Conservation (phyloP, 2,888 invertebrate genomes). For the Caenorhabditis sp. region DNA sequence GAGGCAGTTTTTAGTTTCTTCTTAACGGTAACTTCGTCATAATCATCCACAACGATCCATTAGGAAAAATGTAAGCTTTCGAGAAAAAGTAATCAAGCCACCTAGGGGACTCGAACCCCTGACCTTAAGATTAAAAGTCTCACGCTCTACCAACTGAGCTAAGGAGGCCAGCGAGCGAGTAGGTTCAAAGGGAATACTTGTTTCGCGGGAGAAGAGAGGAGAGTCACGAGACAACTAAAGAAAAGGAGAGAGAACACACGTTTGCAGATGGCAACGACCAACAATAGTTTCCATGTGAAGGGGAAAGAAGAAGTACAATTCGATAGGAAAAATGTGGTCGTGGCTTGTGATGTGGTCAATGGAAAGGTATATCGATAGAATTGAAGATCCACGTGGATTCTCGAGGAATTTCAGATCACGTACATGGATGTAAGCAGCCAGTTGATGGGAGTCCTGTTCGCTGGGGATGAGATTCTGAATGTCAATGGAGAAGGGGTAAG, state of each 20-base stretch:
- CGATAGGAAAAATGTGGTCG: constrained; percentile 60
- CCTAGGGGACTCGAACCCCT: constrained; percentile 76
- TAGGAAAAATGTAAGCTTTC: constrained; percentile 12
- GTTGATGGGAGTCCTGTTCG: constrained; percentile 60
- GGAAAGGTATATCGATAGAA: constrained; percentile 43
- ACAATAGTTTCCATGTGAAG: constrained; percentile 62
- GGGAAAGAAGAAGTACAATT: constrained; percentile 60
- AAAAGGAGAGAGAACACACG: neutral
- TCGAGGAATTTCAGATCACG: constrained; percentile 48
- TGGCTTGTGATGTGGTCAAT: constrained; percentile 63
- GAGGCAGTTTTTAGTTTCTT: constrained; percentile 11
- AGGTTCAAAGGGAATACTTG: neutral
- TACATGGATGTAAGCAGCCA: constrained; percentile 64
- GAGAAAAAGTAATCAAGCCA: constrained; percentile 62
- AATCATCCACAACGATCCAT: constrained; percentile 9
- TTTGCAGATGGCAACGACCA: constrained; percentile 54
- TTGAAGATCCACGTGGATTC: neutral
- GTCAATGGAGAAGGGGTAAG: constrained; percentile 54
- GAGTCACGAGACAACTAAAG: constrained; percentile 23
- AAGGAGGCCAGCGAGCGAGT: constrained; percentile 28
- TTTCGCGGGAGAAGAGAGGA: constrained; percentile 8
- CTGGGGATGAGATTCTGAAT: constrained; percentile 60
- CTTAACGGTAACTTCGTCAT: constrained; percentile 2
- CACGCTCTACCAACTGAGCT: constrained; percentile 79
- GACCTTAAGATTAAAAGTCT: constrained; percentile 78